phyloP scores from a whole-genome alignment of 2,113 vertebrate species.

The Bubalus kerabau region DNA sequence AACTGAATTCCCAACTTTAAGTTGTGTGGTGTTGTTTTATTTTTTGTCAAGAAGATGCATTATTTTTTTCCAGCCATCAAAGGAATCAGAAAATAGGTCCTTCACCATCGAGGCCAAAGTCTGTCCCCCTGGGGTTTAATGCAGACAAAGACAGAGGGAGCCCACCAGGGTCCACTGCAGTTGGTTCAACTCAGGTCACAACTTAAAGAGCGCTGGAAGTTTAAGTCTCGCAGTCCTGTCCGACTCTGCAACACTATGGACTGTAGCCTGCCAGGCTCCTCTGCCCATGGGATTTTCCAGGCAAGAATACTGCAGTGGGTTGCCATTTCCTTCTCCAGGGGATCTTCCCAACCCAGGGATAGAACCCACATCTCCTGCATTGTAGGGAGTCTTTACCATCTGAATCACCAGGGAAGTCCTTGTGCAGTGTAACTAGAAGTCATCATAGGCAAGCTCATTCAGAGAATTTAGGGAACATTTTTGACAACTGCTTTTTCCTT shows the following conservation, averaged over 20 bases:
- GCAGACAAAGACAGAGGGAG: background rate
- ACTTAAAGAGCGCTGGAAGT: background rate
- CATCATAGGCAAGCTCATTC: background rate
- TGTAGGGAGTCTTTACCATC: background rate
- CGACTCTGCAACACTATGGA: background rate
- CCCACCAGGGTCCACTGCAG: background rate
- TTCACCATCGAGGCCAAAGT: background rate
- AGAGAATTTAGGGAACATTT: background rate
- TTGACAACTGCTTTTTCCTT: background rate
- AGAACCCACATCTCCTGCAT: background rate
- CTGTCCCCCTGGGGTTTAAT: background rate
- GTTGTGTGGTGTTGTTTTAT: background rate
- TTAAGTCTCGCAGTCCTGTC: fast-evolving
- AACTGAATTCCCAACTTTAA: background rate
- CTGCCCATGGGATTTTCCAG: background rate
- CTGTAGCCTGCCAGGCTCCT: background rate
- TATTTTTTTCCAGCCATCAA: background rate
- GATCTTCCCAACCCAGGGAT: background rate
- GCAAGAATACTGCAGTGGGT: background rate
- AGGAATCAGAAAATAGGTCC: background rate
- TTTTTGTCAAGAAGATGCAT: background rate
- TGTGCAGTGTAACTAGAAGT: background rate
- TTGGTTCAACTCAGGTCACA: background rate
- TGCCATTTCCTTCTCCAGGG: background rate
- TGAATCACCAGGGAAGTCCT: background rate